Base-by-base conservation (phyloP, 1,140 invertebrate genomes). In the Ceratina japonica region DNA sequence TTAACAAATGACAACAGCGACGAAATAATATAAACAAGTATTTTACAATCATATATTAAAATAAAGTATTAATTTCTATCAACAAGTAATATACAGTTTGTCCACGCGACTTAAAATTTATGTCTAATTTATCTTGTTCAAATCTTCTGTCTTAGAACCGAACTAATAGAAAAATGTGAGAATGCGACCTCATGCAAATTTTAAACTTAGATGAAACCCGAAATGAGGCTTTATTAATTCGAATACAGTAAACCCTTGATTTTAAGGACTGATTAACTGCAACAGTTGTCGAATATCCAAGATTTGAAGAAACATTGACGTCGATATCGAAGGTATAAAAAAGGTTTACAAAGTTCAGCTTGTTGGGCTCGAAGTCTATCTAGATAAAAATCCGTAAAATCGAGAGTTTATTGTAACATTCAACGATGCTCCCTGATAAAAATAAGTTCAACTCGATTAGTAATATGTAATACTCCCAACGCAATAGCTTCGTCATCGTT, bases 361-460 rank as follows among this genome's bases (percentile, higher is more conserved):
- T 37, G 22, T 12, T 31, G 24, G 37, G 2, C 44, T 69, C 3
- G 13, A 49, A 27, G 18, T 68, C 8, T 12, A 24, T 52, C 18
- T 62, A 13, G 37, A 22, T 71, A 16, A 44, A 24, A 13, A 24
- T 61, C 24, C 27, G 20, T 77, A 62, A 77, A 77, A 56, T 72
- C 59, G 59, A 64, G 31, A 71, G 18, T 78, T 71, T 63, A 49
- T 54, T 78, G 49, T 18, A 78, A 72, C 16, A 49, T 72, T 64
- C 20, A 72, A 78, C 31, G 54, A 63, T 51, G 20, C 31, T 16
- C 20, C n/a, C 20, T 18, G 20, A 64, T 64, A 54, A 78, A 63
- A 72, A 59, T 78, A 78, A 78, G 18, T 15, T 52, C 69, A 72
- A 20, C 12, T 64, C 31, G 8, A 15, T 71, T 52, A n/a, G 37